Conservation (phyloP, 2,113 vertebrate species). For the Hippocampus comes region DNA sequence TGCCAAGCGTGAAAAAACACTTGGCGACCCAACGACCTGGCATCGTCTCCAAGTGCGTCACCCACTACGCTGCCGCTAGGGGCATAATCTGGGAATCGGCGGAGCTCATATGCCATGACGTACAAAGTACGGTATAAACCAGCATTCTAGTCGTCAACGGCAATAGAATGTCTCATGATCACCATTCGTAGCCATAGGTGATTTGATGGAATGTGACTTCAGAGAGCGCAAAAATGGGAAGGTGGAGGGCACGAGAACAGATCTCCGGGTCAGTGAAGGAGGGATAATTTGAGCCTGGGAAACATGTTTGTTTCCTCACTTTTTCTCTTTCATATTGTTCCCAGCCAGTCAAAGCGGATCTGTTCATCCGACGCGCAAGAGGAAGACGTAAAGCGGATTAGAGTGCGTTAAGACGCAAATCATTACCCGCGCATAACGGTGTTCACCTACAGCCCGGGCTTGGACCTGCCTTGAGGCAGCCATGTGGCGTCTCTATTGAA, state of each 20-base stretch:
- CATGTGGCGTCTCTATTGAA: slow-evolving; percentile 51
- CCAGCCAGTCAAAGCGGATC: slow-evolving; percentile 63
- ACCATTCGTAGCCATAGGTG: not conserved
- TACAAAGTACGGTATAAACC: not conserved
- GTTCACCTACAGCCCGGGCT: slow-evolving; percentile 13
- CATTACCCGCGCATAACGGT: slow-evolving; percentile 26
- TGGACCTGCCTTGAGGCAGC: slow-evolving; percentile 43
- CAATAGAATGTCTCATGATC: not conserved
- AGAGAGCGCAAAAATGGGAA: slow-evolving; percentile 24
- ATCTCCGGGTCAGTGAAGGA: slow-evolving; percentile 63
- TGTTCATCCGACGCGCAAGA: slow-evolving; percentile 52
- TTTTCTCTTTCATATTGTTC: slow-evolving; percentile 43
- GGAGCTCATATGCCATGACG: not conserved
- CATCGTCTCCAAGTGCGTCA: not conserved
- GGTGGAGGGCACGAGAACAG: slow-evolving; percentile 31
- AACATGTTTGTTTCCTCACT: slow-evolving; percentile 66
- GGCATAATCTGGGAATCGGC: not conserved
- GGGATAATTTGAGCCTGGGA: slow-evolving; percentile 71
- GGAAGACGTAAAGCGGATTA: slow-evolving; percentile 67
- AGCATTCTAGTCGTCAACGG: not conserved
- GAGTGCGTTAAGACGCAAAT: slow-evolving; percentile 57
- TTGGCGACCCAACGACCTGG: too few relatives aligned
- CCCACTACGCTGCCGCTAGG: not conserved
- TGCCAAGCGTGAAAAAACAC: not conserved
- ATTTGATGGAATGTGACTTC: slow-evolving; percentile 54